phyloP scores from a whole-genome alignment of 2,797 vertebrate species.

The Sebastes matsubarae region DNA sequence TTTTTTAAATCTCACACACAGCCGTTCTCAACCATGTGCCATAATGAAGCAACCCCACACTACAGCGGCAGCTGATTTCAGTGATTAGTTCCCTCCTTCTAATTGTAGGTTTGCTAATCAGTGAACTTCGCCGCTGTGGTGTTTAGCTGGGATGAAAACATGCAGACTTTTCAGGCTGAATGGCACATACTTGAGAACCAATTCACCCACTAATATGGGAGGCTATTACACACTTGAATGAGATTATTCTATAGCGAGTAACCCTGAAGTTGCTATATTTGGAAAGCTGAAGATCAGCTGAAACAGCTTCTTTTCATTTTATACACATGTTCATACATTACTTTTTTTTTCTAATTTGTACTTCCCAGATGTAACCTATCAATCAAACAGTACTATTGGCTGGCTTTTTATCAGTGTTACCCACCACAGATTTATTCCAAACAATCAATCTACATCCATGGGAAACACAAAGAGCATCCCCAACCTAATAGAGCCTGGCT shows the following conservation, averaged over 20 bases:
- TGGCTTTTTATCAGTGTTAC: not conserved
- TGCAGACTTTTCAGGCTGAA: slow-evolving; percentile 5
- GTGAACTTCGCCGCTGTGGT: not conserved
- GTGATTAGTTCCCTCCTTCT: slow-evolving; percentile 18
- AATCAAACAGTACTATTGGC: not conserved
- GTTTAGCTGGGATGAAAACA: not conserved
- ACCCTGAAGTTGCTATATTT: not conserved
- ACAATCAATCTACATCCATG: not conserved
- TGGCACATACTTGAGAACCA: not conserved
- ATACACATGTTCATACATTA: not conserved
- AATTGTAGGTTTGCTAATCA: slow-evolving; percentile 37
- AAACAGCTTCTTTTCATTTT: not conserved
- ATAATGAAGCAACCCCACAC: not conserved
- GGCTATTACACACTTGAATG: slow-evolving; percentile 7
- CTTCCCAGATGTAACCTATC: not conserved
- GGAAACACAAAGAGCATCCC: not conserved
- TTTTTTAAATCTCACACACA: slow-evolving; percentile 1
- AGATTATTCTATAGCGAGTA: not conserved
- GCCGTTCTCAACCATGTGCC: not conserved
- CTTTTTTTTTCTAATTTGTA: not conserved
- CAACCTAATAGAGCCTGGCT: not conserved
- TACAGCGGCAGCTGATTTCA: slow-evolving; percentile 23
- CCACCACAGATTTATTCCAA: not conserved
- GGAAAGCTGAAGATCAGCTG: not conserved
- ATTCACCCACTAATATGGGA: not conserved